These are phyloP conservation scores for Drosophila limbata DNA, from an alignment of 2,888 invertebrate species.

Conservation along the genomic window DNA sequence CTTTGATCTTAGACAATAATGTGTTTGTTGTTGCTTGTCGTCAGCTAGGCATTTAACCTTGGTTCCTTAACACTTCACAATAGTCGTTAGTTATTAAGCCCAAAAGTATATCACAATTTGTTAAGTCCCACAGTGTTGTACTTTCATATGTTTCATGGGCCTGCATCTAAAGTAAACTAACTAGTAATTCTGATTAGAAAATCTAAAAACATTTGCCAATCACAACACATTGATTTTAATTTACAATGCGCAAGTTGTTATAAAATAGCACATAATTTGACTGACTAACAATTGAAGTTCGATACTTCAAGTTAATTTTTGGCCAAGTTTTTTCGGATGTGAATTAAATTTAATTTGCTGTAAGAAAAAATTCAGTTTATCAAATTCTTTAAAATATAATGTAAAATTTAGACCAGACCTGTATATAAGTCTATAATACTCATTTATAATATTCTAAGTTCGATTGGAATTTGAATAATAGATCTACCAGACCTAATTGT, in stretches of 20 bases:
- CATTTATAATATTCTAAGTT: background rate
- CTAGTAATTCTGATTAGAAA: background rate
- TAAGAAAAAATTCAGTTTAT: too few species aligned
- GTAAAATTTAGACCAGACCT: too few species aligned
- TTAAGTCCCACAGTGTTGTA: background rate
- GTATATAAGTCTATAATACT: background rate
- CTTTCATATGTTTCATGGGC: background rate
- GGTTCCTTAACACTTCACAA: slow-evolving; percentile 44
- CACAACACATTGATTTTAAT: background rate
- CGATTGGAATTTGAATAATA: background rate
- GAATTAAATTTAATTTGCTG: too few species aligned
- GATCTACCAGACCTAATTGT: background rate
- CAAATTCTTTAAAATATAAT: too few species aligned
- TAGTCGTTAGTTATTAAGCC: slow-evolving; percentile 18
- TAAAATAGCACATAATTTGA: background rate
- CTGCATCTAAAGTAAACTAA: background rate
- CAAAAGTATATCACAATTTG: slow-evolving; percentile 24
- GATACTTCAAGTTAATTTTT: background rate
- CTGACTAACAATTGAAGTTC: background rate
- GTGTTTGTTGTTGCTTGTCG: slow-evolving; percentile 43
- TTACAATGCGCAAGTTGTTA: slow-evolving; percentile 4
- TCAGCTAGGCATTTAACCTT: slow-evolving; percentile 59
- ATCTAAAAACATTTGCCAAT: background rate
- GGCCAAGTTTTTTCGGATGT: too few species aligned
- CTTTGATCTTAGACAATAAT: slow-evolving; percentile 61